Conservation (phyloP, 2,797 vertebrate genomes). For the Oceanodroma leucorhoa region DNA sequence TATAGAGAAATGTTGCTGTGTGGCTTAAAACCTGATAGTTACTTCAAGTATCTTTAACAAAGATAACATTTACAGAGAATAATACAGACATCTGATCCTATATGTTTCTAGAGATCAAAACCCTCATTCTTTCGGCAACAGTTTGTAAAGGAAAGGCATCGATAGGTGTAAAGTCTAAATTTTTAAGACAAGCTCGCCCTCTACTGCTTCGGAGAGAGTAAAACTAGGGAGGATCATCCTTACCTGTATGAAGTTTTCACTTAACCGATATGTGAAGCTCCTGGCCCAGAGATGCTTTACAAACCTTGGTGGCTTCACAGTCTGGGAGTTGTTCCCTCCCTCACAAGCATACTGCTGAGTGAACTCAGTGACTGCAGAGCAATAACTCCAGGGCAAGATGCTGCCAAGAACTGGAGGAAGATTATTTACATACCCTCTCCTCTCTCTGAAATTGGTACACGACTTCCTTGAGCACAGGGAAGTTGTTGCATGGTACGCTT, state of each 20-base stretch:
- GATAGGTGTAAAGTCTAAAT: neutral
- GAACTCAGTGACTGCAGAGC: neutral
- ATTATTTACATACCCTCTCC: neutral
- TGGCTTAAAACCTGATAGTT: constrained; percentile 20
- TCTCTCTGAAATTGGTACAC: neutral
- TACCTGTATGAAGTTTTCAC: neutral
- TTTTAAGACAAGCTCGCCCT: constrained; percentile 54
- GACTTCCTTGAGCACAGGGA: rapidly evolving
- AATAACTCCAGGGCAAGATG: neutral
- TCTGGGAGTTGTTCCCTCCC: neutral
- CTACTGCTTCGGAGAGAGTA: neutral
- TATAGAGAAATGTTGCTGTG: neutral
- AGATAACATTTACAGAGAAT: constrained; percentile 54
- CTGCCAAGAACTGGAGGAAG: neutral
- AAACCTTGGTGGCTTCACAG: neutral
- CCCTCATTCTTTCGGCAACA: neutral
- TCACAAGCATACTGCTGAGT: neutral
- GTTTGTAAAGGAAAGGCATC: neutral
- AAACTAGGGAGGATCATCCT: neutral
- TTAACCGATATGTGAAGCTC: neutral
- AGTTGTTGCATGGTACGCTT: neutral
- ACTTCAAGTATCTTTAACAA: constrained; percentile 8
- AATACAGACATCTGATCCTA: constrained; percentile 35
- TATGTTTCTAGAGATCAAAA: constrained; percentile 4
- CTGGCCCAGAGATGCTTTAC: neutral